Conservation (phyloP, 2,797 vertebrate genomes). For the Ambastaia sidthimunki region DNA sequence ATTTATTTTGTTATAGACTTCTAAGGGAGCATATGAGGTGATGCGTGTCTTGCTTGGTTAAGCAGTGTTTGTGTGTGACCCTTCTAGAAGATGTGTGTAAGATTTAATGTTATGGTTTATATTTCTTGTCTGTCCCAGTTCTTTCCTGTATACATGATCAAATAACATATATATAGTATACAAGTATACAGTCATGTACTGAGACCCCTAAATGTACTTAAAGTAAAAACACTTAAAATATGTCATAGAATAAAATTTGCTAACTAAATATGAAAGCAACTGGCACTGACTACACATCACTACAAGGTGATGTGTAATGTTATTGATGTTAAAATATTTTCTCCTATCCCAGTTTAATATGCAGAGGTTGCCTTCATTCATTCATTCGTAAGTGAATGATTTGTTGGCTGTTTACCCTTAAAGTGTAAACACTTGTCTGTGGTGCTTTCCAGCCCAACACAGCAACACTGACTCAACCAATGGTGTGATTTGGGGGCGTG, state of each 20-base stretch:
- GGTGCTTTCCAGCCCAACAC: too few species aligned
- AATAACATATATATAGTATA: not conserved
- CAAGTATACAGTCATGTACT: not conserved
- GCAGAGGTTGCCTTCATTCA: too few species aligned
- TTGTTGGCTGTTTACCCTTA: too few species aligned
- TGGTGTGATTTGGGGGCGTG: too few species aligned
- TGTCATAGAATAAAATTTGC: not conserved
- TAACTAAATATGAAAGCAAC: not conserved
- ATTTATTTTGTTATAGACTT: slow-evolving; percentile 35
- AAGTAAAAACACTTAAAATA: not conserved
- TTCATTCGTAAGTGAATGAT: too few species aligned
- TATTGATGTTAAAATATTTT: too few species aligned
- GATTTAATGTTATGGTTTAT: slow-evolving; percentile 18
- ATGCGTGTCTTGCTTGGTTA: slow-evolving; percentile 13
- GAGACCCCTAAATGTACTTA: not conserved
- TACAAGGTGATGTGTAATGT: too few species aligned
- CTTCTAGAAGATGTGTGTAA: not conserved
- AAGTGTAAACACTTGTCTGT: too few species aligned
- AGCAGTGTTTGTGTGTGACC: not conserved
- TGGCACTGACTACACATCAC: not conserved
- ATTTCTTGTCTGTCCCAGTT: not conserved
- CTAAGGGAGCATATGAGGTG: slow-evolving; percentile 1
- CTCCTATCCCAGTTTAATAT: too few species aligned
- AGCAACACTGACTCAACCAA: too few species aligned
- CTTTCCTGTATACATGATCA: not conserved